phyloP scores from a whole-genome alignment of 2,113 vertebrate species.

The Haemorhous mexicanus region DNA sequence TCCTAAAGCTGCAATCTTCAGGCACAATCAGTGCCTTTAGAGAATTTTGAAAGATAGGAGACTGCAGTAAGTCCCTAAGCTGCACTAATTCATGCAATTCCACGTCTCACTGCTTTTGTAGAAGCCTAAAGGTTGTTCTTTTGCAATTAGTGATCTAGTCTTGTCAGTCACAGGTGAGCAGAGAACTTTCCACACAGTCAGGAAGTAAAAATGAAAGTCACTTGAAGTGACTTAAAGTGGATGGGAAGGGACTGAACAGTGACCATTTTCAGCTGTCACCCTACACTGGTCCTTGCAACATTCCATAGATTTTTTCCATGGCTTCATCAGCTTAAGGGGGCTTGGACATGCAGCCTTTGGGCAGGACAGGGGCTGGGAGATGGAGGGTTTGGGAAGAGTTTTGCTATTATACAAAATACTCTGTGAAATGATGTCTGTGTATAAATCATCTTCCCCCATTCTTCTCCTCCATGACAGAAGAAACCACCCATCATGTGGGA shows the following conservation, averaged over 20 bases:
- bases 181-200: background rate
- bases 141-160: background rate
- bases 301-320: background rate
- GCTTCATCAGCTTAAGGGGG: background rate
- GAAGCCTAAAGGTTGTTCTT: background rate
- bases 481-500: background rate
- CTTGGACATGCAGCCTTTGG: background rate
- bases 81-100: background rate
- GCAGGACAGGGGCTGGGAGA: background rate
- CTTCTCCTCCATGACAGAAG: background rate
- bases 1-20: background rate
- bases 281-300: background rate
- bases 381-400: background rate
- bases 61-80: background rate
- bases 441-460: background rate
- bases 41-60: background rate
- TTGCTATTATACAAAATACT: background rate
- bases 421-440: background rate
- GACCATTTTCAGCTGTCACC: background rate
- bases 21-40: background rate
- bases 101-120: background rate
- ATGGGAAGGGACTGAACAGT: background rate
- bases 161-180: background rate
- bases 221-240: background rate
- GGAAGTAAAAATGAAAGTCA: background rate